phyloP scores from a whole-genome alignment of 2,888 invertebrate species.

The Sarcophaga caerulescens region DNA sequence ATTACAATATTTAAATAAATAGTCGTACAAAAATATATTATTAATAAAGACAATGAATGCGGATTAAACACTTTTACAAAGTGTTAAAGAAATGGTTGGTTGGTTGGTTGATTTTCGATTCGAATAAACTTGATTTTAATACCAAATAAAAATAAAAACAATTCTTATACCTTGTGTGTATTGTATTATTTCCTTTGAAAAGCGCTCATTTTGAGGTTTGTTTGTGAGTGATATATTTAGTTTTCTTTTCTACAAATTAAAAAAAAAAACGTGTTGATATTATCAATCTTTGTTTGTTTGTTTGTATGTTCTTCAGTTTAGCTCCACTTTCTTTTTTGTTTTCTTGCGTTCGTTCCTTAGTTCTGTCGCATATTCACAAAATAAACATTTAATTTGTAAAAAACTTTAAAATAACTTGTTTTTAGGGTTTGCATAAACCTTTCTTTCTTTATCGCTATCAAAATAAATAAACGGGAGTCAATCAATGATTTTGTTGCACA shows the following conservation, averaged over 20 bases:
- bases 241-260: conserved; percentile 20
- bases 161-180: background rate
- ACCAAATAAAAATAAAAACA: background rate
- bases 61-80: too few species aligned
- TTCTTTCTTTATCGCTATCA: conserved; percentile 1
- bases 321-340: background rate
- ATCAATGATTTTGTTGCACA: conserved; percentile 22
- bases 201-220: conserved; percentile 8
- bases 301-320: background rate
- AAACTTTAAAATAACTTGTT: background rate
- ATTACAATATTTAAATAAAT: conserved; percentile 17
- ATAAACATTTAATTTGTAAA: conserved; percentile 52
- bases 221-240: conserved; percentile 52
- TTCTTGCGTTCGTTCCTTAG: background rate
- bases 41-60: background rate
- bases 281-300: conserved; percentile 11
- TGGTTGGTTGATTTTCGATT: too few species aligned
- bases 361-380: conserved; percentile 42
- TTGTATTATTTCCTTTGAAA: background rate
- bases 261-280: conserved; percentile 40
- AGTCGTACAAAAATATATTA: background rate
- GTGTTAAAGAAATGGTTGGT: too few species aligned
- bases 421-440: conserved; percentile 48
- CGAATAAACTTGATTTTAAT: too few species aligned
- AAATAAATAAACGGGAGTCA: conserved; percentile 38